Conservation (phyloP, 2,113 vertebrate genomes). For the Arothron firmamentum region DNA sequence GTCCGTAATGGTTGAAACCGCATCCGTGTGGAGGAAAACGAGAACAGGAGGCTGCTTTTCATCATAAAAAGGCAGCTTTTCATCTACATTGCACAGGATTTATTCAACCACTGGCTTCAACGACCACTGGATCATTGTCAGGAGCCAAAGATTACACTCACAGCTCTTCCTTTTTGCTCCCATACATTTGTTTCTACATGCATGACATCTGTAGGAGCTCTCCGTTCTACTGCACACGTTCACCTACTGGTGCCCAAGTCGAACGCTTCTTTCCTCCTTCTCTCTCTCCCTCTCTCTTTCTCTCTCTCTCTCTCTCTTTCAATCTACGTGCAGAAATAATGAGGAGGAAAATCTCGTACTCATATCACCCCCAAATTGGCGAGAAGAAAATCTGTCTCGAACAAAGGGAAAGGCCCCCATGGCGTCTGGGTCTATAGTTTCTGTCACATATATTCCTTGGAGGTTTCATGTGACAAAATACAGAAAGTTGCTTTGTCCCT, state of each 20-base stretch:
- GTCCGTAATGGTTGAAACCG: constrained; percentile 38
- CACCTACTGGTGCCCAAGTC: constrained; percentile 21
- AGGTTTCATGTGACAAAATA: constrained; percentile 82
- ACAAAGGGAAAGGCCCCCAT: constrained; percentile 72
- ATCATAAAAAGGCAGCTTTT: constrained; percentile 5
- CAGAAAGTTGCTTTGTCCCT: constrained; percentile 81
- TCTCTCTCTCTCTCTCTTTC: constrained; percentile 25
- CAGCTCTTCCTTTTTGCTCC: too few relatives aligned
- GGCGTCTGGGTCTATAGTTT: constrained; percentile 73
- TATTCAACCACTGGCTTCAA: too few relatives aligned
- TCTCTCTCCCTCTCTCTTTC: constrained; percentile 14
- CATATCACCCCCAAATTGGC: constrained; percentile 71
- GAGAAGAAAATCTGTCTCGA: constrained; percentile 76
- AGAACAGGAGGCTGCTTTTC: constrained; percentile 6
- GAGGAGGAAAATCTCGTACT: constrained; percentile 70
- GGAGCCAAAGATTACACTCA: too few relatives aligned
- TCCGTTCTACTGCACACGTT: constrained; percentile 26
- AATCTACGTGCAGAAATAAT: constrained; percentile 67
- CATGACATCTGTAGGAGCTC: constrained; percentile 19
- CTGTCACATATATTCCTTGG: constrained; percentile 79
- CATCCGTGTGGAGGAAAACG: constrained; percentile 11
- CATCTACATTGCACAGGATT: neutral
- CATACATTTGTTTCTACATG: constrained; percentile 23
- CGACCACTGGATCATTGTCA: too few relatives aligned
- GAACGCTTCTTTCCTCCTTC: neutral